Evolutionary conservation across 2,113 vertebrate species (phyloP), one percentile per base, ranked within the genome.

Genomic region (Misgurnus mizolepis): DNA sequence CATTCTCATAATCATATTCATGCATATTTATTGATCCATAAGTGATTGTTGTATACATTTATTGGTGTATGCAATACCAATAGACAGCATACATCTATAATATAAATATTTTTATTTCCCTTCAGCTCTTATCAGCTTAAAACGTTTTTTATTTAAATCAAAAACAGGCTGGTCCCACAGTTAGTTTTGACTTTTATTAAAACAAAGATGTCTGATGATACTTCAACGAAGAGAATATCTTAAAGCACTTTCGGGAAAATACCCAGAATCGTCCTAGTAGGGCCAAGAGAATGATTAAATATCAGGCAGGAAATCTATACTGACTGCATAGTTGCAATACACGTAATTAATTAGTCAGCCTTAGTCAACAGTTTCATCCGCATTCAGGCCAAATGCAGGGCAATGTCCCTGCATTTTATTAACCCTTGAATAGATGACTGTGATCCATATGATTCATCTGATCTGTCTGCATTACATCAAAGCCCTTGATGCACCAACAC

Each of bases 271-370:
- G 7, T 77, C 47, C 58, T 18, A 62, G 34, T 60, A 72, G 61
- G 7, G 18, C 55, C 56, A 56, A 66, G 50, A 74, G 62, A 39
- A 34, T 53, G 65, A 84, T 80, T 49, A 69, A 80, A 55, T 55
- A 61, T 10, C 67, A 62, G 10, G 22, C 71, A 62, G 64, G 60
- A 69, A 71, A 45, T 70, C 77, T 58, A 79, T 70, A 70, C 66
- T 15, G 18, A n/a, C 65, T 76, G 18, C 45, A 43, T 5, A 80
- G 41, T 49, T 12, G 40, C 45, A 50, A 64, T 40, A 15, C 53
- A 40, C 65, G 43, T 50, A n/a, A 56, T 61, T 67, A 77, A 78
- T 77, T 72, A 80, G 62, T 67, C 67, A 45, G 39, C 39, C 65
- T 45, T 50, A 72, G 62, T 22, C 43, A 73, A 76, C 45, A 80